Conservation (phyloP, 2,888 invertebrate genomes). For the Anoplius nigerrimus region DNA sequence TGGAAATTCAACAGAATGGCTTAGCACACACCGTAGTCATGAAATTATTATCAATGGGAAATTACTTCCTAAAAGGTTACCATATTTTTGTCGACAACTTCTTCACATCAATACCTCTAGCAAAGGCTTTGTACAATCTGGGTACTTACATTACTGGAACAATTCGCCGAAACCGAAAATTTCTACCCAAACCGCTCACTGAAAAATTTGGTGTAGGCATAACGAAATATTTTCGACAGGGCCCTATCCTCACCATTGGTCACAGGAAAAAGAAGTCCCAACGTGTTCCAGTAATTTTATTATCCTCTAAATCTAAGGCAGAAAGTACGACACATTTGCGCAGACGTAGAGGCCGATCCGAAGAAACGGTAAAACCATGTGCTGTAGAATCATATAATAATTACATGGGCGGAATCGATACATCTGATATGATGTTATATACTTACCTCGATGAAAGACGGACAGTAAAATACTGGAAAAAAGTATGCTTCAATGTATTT, state of each 20-base stretch:
- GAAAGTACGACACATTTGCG: slow-evolving; percentile 9
- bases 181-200: slow-evolving; percentile 5
- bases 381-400: slow-evolving; percentile 12
- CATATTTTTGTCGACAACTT: slow-evolving; percentile 5
- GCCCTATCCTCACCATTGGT: too few species aligned
- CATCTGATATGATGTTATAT: too few species aligned
- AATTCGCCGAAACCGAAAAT: slow-evolving; percentile 7
- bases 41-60: slow-evolving; percentile 11
- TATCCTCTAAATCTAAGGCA: slow-evolving; percentile 9
- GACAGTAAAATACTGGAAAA: too few species aligned
- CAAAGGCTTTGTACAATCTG: not conserved
- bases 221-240: too few species aligned
- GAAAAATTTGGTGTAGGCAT: too few species aligned
- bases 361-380: slow-evolving; percentile 7
- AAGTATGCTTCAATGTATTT: too few species aligned
- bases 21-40: not conserved
- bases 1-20: slow-evolving; percentile 1
- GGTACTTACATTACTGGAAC: not conserved
- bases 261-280: slow-evolving; percentile 18
- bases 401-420: too few species aligned
- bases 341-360: slow-evolving; percentile 5
- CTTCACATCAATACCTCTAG: slow-evolving; percentile 6
- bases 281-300: slow-evolving; percentile 5
- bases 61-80: slow-evolving; percentile 12
- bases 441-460: slow-evolving; percentile 55